Conservation (phyloP, 1,140 invertebrate species). For the Pseudomyrmex concolor region DNA sequence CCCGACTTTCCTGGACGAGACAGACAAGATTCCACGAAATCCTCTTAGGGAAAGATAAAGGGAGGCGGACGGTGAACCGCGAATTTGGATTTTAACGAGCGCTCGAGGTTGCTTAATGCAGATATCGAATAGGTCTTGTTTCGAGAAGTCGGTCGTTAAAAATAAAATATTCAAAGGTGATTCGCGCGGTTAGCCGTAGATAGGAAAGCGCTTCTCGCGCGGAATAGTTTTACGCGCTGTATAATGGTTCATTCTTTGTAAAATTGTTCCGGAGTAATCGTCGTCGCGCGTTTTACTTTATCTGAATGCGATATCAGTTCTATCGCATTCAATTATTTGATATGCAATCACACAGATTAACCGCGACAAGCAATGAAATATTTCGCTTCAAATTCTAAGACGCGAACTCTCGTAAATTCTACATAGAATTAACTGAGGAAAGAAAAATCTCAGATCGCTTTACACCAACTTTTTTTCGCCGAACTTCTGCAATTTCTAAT, state of each 20-base stretch:
- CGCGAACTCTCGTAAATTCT: constrained; percentile 21
- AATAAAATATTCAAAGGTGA: constrained; percentile 49
- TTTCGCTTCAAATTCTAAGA: background rate
- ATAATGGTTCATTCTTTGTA: background rate
- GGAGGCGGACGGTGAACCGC: background rate
- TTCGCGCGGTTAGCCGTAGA: constrained; percentile 1
- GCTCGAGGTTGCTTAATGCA: constrained; percentile 19
- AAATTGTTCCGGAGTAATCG: constrained; percentile 5
- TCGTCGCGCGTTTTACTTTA: background rate
- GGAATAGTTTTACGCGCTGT: background rate
- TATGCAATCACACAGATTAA: background rate
- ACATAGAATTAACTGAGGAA: constrained; percentile 14
- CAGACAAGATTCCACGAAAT: constrained; percentile 12
- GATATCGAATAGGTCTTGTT: constrained; percentile 47
- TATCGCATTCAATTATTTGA: background rate
- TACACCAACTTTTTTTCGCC: background rate
- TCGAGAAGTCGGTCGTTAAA: constrained; percentile 22
- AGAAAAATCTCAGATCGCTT: constrained; percentile 24
- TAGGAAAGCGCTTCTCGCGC: background rate
- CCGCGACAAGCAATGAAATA: background rate
- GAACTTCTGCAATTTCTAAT: constrained; percentile 25
- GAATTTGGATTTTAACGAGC: constrained; percentile 50
- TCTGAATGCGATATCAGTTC: background rate
- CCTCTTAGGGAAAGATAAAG: constrained; percentile 3
- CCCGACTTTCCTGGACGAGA: background rate